A percentile compares a stretch with the other conserved stretches of the same genome.
Conservation (phyloP, 2,888 invertebrate genomes). For the Cephus pulcher region DNA sequence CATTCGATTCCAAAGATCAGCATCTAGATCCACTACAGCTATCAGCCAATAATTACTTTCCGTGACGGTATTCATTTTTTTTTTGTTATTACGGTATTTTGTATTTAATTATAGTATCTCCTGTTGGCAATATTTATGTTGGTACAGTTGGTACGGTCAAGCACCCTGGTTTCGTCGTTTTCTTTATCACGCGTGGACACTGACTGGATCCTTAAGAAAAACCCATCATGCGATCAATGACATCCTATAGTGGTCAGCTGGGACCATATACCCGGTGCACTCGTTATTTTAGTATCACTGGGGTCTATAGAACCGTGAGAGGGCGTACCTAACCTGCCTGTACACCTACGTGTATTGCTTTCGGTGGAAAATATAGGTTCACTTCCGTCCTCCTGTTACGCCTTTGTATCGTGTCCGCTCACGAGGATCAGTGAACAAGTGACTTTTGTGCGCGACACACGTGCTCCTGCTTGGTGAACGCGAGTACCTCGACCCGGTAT, state of each 20-base stretch:
- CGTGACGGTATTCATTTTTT: not conserved
- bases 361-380: not conserved
- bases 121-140: not conserved
- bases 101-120: not conserved
- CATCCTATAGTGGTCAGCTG: not conserved
- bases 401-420: not conserved
- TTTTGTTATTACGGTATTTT: not conserved
- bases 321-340: not conserved
- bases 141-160: not conserved
- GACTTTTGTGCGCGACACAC: slow-evolving; percentile 37
- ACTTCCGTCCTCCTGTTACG: not conserved
- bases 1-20: not conserved
- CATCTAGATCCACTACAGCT: not conserved
- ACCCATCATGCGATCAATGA: not conserved
- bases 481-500: not conserved
- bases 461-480: slow-evolving; percentile 17
- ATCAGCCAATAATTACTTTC: not conserved
- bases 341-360: not conserved
- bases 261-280: not conserved
- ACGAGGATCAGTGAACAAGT: slow-evolving; percentile 29
- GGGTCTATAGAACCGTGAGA: not conserved
- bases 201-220: not conserved
- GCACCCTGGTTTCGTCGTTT: not conserved
- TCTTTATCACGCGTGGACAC: not conserved
- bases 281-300: not conserved